Percentiles rank a stretch among this genome's conserved stretches.
Conservation (phyloP, 1,140 invertebrate species). For the Euwallacea fornicatus region DNA sequence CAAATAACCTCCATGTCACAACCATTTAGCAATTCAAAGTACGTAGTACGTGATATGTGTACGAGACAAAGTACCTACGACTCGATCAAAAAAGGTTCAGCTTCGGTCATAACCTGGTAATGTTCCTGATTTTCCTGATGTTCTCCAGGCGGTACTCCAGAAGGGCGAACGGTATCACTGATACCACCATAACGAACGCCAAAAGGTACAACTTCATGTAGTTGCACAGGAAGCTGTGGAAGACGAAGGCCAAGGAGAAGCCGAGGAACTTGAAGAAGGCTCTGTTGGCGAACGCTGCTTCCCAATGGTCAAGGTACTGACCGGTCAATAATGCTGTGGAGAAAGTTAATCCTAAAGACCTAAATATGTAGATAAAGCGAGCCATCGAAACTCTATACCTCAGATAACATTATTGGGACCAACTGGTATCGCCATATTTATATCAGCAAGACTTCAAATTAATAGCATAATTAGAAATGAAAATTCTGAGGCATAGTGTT, state of each 20-base stretch:
- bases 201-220: conserved; percentile 55
- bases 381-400: not conserved
- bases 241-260: conserved; percentile 52
- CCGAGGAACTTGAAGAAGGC: conserved; percentile 55
- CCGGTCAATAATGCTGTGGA: conserved; percentile 54
- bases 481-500: too few species aligned
- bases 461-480: too few species aligned
- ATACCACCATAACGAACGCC: conserved; percentile 50
- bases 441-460: too few species aligned
- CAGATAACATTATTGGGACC: too few species aligned
- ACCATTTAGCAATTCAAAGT: not conserved
- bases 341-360: conserved; percentile 2
- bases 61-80: not conserved
- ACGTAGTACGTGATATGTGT: conserved; percentile 31
- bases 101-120: conserved; percentile 51
- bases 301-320: conserved; percentile 55
- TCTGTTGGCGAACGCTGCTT: conserved; percentile 55
- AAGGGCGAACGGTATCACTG: conserved; percentile 53
- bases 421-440: too few species aligned
- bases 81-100: conserved; percentile 45
- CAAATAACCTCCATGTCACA: not conserved
- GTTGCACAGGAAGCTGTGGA: conserved; percentile 55
- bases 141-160: conserved; percentile 52
- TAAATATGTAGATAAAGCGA: conserved; percentile 3
- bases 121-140: conserved; percentile 49